phyloP scores from a whole-genome alignment of 2,113 vertebrate genomes.

The Chaetodon trifascialis region DNA sequence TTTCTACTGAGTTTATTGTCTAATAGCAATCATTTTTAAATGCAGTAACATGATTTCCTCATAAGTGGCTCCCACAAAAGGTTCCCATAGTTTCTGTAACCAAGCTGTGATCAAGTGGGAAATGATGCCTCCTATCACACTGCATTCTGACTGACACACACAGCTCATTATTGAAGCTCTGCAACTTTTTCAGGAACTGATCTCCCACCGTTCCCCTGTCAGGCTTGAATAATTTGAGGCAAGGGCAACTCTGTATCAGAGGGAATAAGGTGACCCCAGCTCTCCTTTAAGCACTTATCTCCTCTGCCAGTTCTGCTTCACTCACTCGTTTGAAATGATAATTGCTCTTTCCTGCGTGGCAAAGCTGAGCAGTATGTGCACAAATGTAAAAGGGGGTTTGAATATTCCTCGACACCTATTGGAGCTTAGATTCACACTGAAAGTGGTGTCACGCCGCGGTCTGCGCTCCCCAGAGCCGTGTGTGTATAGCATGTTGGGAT shows the following conservation, averaged over 20 bases:
- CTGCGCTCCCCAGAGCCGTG: not conserved
- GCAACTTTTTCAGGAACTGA: constrained; percentile 54
- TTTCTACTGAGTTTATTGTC: constrained; percentile 29
- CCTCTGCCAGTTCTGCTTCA: constrained; percentile 72
- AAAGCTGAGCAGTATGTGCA: constrained; percentile 56
- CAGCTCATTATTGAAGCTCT: constrained; percentile 68
- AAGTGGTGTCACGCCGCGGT: constrained; percentile 35
- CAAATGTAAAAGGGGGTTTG: constrained; percentile 57
- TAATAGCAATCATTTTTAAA: constrained; percentile 28
- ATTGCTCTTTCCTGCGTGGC: constrained; percentile 64
- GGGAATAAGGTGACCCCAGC: constrained; percentile 74
- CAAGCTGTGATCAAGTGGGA: constrained; percentile 33
- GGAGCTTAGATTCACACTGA: constrained; percentile 34
- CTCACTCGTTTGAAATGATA: constrained; percentile 78
- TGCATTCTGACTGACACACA: constrained; percentile 43
- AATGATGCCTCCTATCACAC: constrained; percentile 42
- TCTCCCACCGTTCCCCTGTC: constrained; percentile 67
- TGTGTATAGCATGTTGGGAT: constrained; percentile 16
- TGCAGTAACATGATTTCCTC: constrained; percentile 25
- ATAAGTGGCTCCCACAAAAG: constrained; percentile 16
- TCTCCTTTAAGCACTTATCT: constrained; percentile 78
- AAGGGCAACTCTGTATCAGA: constrained; percentile 73
- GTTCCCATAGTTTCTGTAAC: constrained; percentile 37
- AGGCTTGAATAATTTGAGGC: constrained; percentile 72
- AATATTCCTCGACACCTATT: constrained; percentile 56